Evolutionary conservation across 2,888 invertebrate species (phyloP).

Genomic region (Drosophila imparisetae): DNA sequence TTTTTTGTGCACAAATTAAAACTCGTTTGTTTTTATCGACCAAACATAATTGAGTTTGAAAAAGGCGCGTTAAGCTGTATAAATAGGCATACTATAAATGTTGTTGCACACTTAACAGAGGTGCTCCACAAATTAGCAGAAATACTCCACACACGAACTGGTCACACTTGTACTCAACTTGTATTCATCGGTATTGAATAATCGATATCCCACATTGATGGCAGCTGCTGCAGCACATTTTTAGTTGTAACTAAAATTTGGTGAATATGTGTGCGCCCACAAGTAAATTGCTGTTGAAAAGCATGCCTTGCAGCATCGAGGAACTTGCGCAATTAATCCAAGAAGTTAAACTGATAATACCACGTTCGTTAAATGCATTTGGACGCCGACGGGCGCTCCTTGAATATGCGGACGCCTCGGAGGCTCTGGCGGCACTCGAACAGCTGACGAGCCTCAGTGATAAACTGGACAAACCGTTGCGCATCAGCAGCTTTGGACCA

Average conservation of each 20-base stretch:
- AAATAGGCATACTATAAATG: conserved; percentile 8
- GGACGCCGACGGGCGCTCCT: conserved; percentile 74
- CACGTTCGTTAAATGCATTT: conserved; percentile 63
- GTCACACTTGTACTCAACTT: conserved; percentile 1
- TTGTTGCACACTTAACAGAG: neutral
- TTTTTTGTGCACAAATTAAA: conserved; percentile 14
- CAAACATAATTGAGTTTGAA: conserved; percentile 48
- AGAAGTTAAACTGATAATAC: conserved; percentile 53
- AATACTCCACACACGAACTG: conserved; percentile 1
- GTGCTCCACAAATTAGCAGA: neutral
- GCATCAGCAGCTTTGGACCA: conserved; percentile 55
- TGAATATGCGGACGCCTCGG: conserved; percentile 52
- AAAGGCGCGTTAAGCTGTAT: conserved; percentile 2
- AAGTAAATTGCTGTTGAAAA: conserved; percentile 73
- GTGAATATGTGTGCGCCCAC: conserved; percentile 30
- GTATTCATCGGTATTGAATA: neutral
- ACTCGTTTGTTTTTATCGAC: conserved; percentile 52
- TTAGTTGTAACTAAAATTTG: conserved; percentile 9
- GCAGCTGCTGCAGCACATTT: conserved; percentile 9
- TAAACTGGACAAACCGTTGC: conserved; percentile 62
- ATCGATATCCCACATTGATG: conserved; percentile 6
- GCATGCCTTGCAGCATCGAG: conserved; percentile 72
- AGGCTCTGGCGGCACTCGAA: conserved; percentile 62
- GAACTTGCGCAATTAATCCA: conserved; percentile 62
- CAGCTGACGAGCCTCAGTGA: conserved; percentile 50